Percentiles rank a stretch among this genome's conserved stretches.
Evolutionary conservation across 2,888 invertebrate species (phyloP).

Genomic region (Ennomos fuscantarius): DNA sequence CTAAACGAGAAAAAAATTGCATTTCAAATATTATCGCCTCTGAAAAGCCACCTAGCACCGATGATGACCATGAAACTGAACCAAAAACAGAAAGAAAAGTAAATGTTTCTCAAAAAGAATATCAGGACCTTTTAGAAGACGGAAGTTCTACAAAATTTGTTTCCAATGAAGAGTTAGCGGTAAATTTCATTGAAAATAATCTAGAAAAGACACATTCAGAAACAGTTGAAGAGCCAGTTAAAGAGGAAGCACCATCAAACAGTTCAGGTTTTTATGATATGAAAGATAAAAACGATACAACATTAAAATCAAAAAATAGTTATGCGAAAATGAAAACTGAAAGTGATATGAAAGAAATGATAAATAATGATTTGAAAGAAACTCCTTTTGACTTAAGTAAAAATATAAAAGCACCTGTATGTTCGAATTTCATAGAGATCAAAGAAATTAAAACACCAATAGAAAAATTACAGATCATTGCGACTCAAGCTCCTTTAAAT

Average conservation of each 20-base stretch:
- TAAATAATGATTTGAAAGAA: background rate
- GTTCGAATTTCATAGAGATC: background rate
- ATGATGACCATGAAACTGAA: background rate
- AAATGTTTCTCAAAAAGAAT: background rate
- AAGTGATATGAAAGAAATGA: background rate
- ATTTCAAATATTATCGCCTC: background rate
- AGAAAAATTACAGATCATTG: background rate
- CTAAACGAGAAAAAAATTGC: constrained; percentile 1
- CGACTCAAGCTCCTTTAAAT: background rate
- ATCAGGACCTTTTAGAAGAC: background rate
- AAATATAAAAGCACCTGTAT: background rate
- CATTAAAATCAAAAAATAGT: background rate
- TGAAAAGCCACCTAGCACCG: background rate
- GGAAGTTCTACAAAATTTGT: background rate
- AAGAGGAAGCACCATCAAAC: background rate
- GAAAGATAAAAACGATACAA: background rate
- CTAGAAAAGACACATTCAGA: background rate
- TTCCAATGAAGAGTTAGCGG: background rate
- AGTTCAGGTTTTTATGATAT: background rate
- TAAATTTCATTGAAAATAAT: background rate
- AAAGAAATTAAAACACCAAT: background rate
- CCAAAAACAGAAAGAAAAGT: background rate
- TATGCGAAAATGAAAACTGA: background rate
- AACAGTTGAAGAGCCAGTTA: background rate
- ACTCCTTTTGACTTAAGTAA: background rate